phyloP scores from a whole-genome alignment of 1,140 invertebrate genomes.

The Drosophila ogumai region DNA sequence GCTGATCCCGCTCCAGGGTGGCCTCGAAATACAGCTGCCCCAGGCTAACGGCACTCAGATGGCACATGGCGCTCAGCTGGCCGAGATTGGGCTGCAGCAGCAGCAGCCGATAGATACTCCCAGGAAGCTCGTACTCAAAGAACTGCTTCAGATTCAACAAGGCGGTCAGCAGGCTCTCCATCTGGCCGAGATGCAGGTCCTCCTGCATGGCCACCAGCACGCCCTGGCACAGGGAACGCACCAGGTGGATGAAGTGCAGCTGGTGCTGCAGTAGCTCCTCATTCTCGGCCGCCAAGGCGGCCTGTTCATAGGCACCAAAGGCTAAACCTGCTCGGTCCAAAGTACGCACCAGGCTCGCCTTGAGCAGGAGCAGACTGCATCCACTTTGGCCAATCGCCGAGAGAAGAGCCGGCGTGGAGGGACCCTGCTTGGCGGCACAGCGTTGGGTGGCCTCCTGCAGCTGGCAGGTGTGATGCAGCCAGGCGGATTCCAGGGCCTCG shows the following conservation, averaged over 20 bases:
- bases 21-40: slow-evolving; percentile 29
- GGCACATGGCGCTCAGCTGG: slow-evolving; percentile 30
- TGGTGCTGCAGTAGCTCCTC: slow-evolving; percentile 55
- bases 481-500: slow-evolving; percentile 49
- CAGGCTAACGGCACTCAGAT: slow-evolving; percentile 19
- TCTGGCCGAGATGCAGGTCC: slow-evolving; percentile 27
- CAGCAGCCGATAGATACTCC: slow-evolving; percentile 47
- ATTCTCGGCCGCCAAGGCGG: slow-evolving; percentile 32
- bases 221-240: slow-evolving; percentile 57
- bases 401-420: slow-evolving; percentile 28
- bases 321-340: slow-evolving; percentile 41
- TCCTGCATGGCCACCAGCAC: slow-evolving; percentile 23
- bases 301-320: slow-evolving; percentile 53
- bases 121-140: slow-evolving; percentile 55
- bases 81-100: slow-evolving; percentile 48
- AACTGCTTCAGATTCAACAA: slow-evolving; percentile 38
- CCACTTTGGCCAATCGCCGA: slow-evolving; percentile 27
- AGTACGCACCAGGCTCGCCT: slow-evolving; percentile 33
- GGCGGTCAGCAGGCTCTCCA: slow-evolving; percentile 34
- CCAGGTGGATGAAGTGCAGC: slow-evolving; percentile 58
- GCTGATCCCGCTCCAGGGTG: slow-evolving; percentile 1
- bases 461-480: slow-evolving; percentile 52
- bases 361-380: slow-evolving; percentile 39
- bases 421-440: slow-evolving; percentile 26
- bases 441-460: slow-evolving; percentile 39